Conservation (phyloP, 1,140 invertebrate species). For the Antheraea mylitta region DNA sequence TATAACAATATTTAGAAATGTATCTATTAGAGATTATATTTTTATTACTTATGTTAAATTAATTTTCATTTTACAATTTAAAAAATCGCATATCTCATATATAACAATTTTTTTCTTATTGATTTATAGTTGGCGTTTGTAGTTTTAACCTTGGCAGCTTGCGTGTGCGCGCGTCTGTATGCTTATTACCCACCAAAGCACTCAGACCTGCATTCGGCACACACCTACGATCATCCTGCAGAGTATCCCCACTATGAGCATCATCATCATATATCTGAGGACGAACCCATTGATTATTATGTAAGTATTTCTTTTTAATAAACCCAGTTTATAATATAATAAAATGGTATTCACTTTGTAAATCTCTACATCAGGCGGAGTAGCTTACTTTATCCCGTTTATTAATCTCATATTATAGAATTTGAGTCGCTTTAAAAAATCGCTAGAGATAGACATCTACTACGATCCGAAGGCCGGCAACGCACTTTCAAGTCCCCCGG, state of each 20-base stretch:
- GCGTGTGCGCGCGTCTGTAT: conserved; percentile 42
- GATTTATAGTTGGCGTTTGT: conserved; percentile 42
- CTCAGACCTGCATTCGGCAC: conserved; percentile 34
- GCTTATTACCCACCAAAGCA: conserved; percentile 39
- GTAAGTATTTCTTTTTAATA: conserved; percentile 39
- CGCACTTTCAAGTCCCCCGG: no score
- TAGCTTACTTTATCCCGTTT: no score
- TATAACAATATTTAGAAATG: no score
- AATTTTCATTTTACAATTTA: no score
- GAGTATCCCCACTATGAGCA: conserved; percentile 46
- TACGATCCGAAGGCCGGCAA: no score
- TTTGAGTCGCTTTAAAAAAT: no score
- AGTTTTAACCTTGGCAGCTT: conserved; percentile 37
- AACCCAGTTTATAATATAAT: not conserved
- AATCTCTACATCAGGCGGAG: no score
- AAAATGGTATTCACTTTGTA: no score
- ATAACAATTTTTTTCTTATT: not conserved
- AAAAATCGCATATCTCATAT: not conserved
- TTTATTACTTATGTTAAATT: no score
- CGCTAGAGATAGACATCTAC: no score
- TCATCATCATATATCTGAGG: conserved; percentile 62
- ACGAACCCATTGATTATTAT: conserved; percentile 69
- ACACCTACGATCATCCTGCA: conserved; percentile 30
- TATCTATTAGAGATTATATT: no score
- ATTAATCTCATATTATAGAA: no score